These are phyloP conservation scores for Darevskia mixta DNA, from an alignment of 2,797 vertebrate genomes.

Conservation along the genomic window DNA sequence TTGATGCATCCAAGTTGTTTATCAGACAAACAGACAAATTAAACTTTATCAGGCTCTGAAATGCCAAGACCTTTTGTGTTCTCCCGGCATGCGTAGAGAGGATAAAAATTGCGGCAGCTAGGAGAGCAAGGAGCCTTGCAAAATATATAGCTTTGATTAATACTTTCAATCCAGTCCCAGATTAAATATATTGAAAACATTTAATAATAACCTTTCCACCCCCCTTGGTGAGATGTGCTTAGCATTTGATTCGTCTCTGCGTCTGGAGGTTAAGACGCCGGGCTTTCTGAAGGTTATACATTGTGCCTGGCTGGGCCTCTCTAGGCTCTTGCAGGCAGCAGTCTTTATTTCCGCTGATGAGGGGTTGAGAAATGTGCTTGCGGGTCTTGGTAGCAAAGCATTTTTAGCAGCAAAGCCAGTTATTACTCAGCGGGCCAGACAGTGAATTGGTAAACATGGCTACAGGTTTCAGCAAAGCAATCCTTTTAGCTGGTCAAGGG, in stretches of 20 bases:
- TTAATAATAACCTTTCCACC: slow-evolving; percentile 71
- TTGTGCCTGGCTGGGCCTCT: slow-evolving; percentile 32
- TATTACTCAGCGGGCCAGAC: slow-evolving; percentile 30
- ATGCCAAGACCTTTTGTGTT: slow-evolving; percentile 72
- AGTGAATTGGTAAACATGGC: slow-evolving; percentile 3
- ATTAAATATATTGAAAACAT: slow-evolving; percentile 70
- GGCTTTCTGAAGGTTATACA: slow-evolving; percentile 45
- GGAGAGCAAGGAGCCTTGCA: slow-evolving; percentile 50
- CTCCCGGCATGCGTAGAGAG: slow-evolving; percentile 43
- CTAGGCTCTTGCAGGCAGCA: background rate
- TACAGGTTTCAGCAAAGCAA: too few species aligned
- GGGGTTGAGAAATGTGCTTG: slow-evolving; percentile 48
- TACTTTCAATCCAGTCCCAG: slow-evolving; percentile 59
- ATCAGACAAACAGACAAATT: slow-evolving; percentile 72
- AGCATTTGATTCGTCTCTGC: slow-evolving; percentile 53
- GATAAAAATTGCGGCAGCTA: slow-evolving; percentile 58
- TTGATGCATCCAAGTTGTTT: slow-evolving; percentile 62
- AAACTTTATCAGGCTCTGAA: slow-evolving; percentile 73
- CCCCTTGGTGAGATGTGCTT: slow-evolving; percentile 38
- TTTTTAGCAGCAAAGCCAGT: slow-evolving; percentile 30
- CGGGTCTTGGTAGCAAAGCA: background rate
- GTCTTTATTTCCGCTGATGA: slow-evolving; percentile 29
- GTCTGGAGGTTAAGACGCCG: slow-evolving; percentile 19
- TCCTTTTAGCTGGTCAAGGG: too few species aligned
- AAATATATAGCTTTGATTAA: slow-evolving; percentile 68